Evolutionary conservation across 2,113 vertebrate species (phyloP).

Genomic region (Oceanodroma tethys): DNA sequence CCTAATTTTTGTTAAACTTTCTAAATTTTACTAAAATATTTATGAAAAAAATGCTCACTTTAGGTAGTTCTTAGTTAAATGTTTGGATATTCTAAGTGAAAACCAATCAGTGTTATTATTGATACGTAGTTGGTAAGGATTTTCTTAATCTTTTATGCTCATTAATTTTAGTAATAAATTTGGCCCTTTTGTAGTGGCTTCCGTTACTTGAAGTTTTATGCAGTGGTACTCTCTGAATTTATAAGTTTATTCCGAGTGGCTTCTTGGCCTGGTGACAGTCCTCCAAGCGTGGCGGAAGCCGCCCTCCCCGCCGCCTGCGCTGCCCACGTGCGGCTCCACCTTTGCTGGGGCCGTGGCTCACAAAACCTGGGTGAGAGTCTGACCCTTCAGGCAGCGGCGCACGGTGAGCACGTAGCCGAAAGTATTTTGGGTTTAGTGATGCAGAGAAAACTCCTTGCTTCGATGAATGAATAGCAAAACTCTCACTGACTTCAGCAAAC

Average conservation of each 20-base stretch:
- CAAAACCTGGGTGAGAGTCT: no score
- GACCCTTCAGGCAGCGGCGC: not conserved
- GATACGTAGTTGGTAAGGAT: no score
- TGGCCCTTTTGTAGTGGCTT: no score
- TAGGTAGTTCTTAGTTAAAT: not conserved
- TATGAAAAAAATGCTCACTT: not conserved
- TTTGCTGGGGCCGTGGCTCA: not conserved
- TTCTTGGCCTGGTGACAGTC: not conserved
- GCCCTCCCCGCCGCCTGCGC: not conserved
- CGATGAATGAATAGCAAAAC: no score
- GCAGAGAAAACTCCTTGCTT: not conserved
- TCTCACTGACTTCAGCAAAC: not conserved
- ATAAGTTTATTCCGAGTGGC: not conserved
- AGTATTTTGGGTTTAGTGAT: not conserved
- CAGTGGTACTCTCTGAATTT: not conserved
- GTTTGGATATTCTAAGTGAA: not conserved
- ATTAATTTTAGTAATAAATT: not conserved
- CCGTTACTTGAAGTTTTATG: not conserved
- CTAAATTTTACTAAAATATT: not conserved
- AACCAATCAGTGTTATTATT: not conserved
- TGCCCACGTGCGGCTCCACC: not conserved
- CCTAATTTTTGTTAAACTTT: not conserved
- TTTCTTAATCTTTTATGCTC: not conserved
- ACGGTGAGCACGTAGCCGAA: fast-evolving
- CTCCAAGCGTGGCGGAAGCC: no score